These are phyloP conservation scores for Acanthopleura granulata DNA, from an alignment of 2,888 invertebrate genomes.

Conservation along the genomic window DNA sequence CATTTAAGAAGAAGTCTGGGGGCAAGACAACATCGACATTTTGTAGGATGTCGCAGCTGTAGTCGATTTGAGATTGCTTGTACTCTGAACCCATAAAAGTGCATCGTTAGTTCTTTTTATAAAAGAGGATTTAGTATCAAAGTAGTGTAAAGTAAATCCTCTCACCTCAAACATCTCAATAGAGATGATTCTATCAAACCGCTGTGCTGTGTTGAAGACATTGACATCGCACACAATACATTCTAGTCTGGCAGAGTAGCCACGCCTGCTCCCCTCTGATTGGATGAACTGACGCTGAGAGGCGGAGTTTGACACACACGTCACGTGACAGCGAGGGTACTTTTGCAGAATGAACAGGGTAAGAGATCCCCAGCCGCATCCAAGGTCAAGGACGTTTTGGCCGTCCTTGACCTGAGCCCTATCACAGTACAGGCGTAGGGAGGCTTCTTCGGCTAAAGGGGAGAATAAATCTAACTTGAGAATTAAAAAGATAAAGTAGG, in stretches of 20 bases:
- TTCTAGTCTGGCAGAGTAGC: slow-evolving; percentile 45
- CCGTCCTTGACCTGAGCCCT: slow-evolving; percentile 56
- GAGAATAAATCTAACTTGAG: too few relatives aligned
- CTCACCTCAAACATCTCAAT: slow-evolving; percentile 64
- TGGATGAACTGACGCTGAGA: slow-evolving; percentile 56
- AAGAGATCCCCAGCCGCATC: slow-evolving; percentile 63
- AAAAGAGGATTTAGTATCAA: too few relatives aligned
- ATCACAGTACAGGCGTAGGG: slow-evolving; percentile 50
- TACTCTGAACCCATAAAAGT: too few relatives aligned
- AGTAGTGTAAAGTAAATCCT: too few relatives aligned
- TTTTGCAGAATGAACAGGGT: slow-evolving; percentile 55
- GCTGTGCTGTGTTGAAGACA: slow-evolving; percentile 46
- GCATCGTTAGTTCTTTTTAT: too few relatives aligned
- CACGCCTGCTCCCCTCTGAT: slow-evolving; percentile 36
- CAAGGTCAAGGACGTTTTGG: slow-evolving; percentile 53
- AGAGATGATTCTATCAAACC: slow-evolving; percentile 58
- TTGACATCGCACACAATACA: slow-evolving; percentile 57
- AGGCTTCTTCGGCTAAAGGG: slow-evolving; percentile 54
- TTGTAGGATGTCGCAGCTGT: too few relatives aligned
- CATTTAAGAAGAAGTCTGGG: too few relatives aligned
- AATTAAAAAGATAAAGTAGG: background rate
- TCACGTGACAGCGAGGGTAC: slow-evolving; percentile 55
- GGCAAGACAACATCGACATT: too few relatives aligned
- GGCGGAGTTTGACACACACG: slow-evolving; percentile 60
- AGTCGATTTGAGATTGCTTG: too few relatives aligned